Percentiles rank a stretch among this genome's conserved stretches.
Conservation (phyloP, 2,888 invertebrate genomes). For the Apotomis turbidana region DNA sequence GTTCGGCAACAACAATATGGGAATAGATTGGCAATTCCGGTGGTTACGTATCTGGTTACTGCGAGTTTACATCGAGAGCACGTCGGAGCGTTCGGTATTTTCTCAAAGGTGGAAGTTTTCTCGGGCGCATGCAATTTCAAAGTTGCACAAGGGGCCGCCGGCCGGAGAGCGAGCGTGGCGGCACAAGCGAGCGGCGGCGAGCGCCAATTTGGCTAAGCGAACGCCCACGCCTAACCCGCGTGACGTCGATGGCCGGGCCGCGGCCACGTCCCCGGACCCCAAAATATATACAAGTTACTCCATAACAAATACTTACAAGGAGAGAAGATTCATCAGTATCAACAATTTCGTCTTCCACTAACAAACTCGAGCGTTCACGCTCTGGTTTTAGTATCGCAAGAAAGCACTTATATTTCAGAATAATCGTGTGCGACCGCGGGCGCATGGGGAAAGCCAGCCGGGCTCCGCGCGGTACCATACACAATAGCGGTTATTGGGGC, state of each 20-base stretch:
- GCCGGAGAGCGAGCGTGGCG: constrained; percentile 49
- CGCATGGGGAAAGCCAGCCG: neutral
- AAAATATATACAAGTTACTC: too few species aligned
- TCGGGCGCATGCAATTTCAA: constrained; percentile 73
- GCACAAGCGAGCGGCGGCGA: constrained; percentile 43
- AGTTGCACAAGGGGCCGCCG: constrained; percentile 67
- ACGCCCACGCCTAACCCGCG: constrained; percentile 45
- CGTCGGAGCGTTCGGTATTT: constrained; percentile 70
- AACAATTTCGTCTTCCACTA: too few species aligned
- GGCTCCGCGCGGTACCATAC: constrained; percentile 47
- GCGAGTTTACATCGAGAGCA: constrained; percentile 69
- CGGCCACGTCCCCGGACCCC: neutral
- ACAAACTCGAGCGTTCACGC: too few species aligned
- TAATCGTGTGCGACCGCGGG: neutral
- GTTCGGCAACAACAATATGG: constrained; percentile 52
- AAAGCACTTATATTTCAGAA: too few species aligned
- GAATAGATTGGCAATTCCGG: constrained; percentile 69
- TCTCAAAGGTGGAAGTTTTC: constrained; percentile 77
- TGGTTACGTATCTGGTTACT: constrained; percentile 68
- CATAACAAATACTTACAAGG: too few species aligned
- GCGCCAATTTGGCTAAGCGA: constrained; percentile 45
- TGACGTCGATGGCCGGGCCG: constrained; percentile 23
- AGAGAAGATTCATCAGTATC: too few species aligned
- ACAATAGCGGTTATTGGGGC: constrained; percentile 78
- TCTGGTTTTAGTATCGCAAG: too few species aligned